phyloP scores from a whole-genome alignment of 2,113 vertebrate species.

The Sceloporus tristichus region DNA sequence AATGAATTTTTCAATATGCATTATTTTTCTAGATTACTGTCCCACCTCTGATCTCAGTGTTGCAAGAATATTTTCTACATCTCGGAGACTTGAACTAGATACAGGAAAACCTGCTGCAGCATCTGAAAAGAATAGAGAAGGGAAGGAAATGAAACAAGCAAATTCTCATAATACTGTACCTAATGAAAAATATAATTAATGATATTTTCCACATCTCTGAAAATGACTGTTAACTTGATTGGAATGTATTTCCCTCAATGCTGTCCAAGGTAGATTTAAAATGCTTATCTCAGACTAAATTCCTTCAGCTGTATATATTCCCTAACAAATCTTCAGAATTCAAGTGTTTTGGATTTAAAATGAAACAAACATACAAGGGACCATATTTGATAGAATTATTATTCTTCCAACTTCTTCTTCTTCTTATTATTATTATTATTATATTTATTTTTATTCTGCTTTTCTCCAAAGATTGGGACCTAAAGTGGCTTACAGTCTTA shows the following conservation, averaged over 20 bases:
- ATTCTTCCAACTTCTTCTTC: not conserved
- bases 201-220: too few species aligned
- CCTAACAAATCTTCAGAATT: not conserved
- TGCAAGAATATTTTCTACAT: conserved; percentile 84
- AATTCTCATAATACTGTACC: conserved; percentile 15
- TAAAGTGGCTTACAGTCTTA: too few species aligned
- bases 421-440: too few species aligned
- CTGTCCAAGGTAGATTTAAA: not conserved
- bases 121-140: conserved; percentile 75
- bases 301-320: not conserved
- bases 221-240: too few species aligned
- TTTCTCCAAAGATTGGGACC: too few species aligned
- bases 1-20: not conserved
- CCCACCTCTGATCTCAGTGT: conserved; percentile 91
- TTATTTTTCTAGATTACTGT: conserved; percentile 37
- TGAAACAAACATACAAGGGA: not conserved
- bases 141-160: conserved; percentile 45
- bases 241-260: too few species aligned
- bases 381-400: not conserved
- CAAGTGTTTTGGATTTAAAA: not conserved
- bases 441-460: too few species aligned
- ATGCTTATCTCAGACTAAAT: not conserved
- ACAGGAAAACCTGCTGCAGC: conserved; percentile 84
- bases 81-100: conserved; percentile 84
- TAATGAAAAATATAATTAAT: too few species aligned